Percentiles rank a stretch among this genome's conserved stretches.
phyloP scores from a whole-genome alignment of 2,113 vertebrate genomes.

The Phyllostomus discolor region DNA sequence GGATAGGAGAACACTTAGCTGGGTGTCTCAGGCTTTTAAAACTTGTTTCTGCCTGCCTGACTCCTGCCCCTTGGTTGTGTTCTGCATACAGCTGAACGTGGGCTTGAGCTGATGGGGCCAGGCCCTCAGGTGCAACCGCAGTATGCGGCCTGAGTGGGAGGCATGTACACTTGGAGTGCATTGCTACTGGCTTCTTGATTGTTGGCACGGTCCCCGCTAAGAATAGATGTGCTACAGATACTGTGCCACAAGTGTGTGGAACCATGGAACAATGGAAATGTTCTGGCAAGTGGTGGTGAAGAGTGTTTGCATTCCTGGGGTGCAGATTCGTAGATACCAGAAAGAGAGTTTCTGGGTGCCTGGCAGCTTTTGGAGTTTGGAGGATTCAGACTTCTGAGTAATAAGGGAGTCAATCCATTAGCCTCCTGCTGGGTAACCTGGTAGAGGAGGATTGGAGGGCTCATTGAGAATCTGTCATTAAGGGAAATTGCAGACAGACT shows the following conservation, averaged over 20 bases:
- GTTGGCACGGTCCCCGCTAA: not conserved
- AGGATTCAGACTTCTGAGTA: not conserved
- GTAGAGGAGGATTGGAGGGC: not conserved
- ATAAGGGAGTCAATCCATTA: not conserved
- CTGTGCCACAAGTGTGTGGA: not conserved
- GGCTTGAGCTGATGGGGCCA: not conserved
- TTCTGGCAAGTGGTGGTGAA: not conserved
- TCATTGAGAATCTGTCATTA: not conserved
- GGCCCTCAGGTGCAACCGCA: not conserved
- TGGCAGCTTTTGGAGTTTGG: constrained; percentile 3
- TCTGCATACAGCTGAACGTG: not conserved
- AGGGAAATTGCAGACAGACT: not conserved
- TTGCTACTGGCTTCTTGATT: not conserved
- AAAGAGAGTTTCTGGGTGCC: constrained; percentile 2
- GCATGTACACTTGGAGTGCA: fast-evolving
- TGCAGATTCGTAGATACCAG: not conserved
- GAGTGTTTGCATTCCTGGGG: not conserved
- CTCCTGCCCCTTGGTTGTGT: not conserved
- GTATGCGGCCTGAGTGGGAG: not conserved
- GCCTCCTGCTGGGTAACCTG: not conserved
- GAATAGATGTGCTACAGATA: not conserved
- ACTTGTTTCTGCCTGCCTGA: not conserved
- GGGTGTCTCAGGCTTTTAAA: not conserved
- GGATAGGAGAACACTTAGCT: not conserved
- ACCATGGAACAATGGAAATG: not conserved